A percentile compares a stretch with the other conserved stretches of the same genome.
Evolutionary conservation across 2,797 vertebrate species (phyloP).

Genomic region (Danio choprae): DNA sequence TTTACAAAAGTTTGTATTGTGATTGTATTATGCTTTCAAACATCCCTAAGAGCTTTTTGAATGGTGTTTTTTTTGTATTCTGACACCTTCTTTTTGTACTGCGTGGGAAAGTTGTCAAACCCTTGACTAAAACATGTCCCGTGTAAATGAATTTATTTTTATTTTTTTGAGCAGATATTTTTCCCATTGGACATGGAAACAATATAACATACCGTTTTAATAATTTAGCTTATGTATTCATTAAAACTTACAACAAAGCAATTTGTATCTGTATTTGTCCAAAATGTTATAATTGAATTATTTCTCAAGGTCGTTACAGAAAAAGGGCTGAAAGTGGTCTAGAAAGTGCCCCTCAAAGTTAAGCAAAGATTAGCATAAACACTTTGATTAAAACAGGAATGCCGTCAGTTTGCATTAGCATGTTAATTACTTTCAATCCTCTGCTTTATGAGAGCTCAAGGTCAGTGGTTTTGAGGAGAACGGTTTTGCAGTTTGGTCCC

Average conservation of each 20-base stretch:
- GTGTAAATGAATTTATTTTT: neutral
- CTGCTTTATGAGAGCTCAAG: constrained; percentile 10
- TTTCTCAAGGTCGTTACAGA: constrained; percentile 8
- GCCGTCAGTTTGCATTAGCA: constrained; percentile 15
- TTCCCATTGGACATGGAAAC: neutral
- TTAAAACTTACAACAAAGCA: neutral
- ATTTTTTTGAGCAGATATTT: neutral
- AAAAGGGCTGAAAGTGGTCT: constrained; percentile 6
- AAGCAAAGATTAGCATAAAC: neutral
- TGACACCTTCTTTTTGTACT: neutral
- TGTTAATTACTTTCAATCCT: constrained; percentile 19
- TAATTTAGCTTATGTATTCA: neutral
- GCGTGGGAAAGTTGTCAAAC: constrained; percentile 15
- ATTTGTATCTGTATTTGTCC: neutral
- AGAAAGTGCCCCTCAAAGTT: neutral
- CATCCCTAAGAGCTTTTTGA: neutral
- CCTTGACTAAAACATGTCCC: neutral
- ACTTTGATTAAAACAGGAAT: neutral
- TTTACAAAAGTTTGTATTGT: neutral
- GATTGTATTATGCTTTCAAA: neutral
- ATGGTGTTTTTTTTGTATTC: constrained; percentile 12
- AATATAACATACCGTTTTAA: neutral
- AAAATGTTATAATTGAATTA: neutral
- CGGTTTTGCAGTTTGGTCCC: neutral
- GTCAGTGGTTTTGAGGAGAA: constrained; percentile 26